Evolutionary conservation across 2,888 invertebrate genomes (phyloP), one percentile per base, ranked within the genome.

Genomic region (Ophion obscuratus): DNA sequence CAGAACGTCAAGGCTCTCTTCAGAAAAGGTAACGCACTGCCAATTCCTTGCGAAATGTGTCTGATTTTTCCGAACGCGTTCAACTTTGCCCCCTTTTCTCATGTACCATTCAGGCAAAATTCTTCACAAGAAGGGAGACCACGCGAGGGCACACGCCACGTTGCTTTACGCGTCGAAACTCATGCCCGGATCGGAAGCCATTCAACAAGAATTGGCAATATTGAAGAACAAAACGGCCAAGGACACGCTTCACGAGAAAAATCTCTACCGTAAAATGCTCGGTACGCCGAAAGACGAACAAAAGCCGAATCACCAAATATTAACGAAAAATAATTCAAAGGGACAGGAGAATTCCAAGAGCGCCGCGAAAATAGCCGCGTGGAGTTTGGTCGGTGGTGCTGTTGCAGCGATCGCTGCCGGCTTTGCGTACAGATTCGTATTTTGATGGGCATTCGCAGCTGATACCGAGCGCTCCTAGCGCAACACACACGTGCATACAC

Each of bases 1-100:
- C 95, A 96, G 85, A 99, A 99, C 95, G 97, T 98, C 0, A 99
- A 99, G 94, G 99, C 99, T 0, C 94, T 98, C 17, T 98, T 97
- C 93, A 96, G 99, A 91, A 98, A 98, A 95, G 97, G 97, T 90
- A 96, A 96, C 94, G 47, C 17, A 2, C 27, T 1, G 27, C 53
- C n/a, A 9, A 11, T 62, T 53, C 17, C 11, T 47, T 53, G 2
- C 31, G n/a, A 75, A 47, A 44, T 64, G 14, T 67, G 0, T 17
- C 14, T 31, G 2, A 10, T 10, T 10, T 40, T 40, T 40, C 40
- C 40, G 40, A 40, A 40, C 40, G 9, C 40, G 40, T 7, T 40
- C 6, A 40, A 3, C 40, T 31, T 66, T 31, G 24, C 14, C 44
- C 36, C 53, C 17, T 53, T 53, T 57, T 5, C 40, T 57, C 31